Evolutionary conservation across 2,113 vertebrate genomes (phyloP).

Genomic region (Thermophis baileyi): DNA sequence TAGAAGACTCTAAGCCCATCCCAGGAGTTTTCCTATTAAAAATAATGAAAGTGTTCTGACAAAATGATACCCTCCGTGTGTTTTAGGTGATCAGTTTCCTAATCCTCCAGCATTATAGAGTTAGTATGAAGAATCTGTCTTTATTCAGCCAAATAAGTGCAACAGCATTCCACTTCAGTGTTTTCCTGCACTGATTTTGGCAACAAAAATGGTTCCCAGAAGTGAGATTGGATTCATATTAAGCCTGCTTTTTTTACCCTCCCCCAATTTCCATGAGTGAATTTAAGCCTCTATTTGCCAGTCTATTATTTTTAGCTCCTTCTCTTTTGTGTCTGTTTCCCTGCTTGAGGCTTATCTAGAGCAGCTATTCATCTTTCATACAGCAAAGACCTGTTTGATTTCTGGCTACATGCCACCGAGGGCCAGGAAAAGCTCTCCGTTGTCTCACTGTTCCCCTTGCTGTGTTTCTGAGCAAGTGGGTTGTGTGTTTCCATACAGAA

Average conservation of each 20-base stretch:
- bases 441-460: neutral
- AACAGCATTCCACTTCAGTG: neutral
- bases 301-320: slow-evolving; percentile 18
- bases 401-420: neutral
- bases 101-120: neutral
- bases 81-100: neutral
- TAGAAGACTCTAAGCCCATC: neutral
- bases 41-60: neutral
- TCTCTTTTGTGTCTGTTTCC: neutral
- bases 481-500: neutral
- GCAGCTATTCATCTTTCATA: neutral
- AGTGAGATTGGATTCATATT: neutral
- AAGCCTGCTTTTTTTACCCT: neutral
- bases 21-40: neutral
- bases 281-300: neutral
- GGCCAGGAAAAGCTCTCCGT: neutral
- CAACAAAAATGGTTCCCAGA: neutral
- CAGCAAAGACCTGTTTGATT: neutral
- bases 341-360: neutral
- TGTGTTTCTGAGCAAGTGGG: neutral
- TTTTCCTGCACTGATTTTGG: neutral
- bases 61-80: neutral
- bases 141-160: neutral
- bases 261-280: neutral
- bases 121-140: neutral